Evolutionary conservation across 2,113 vertebrate genomes (phyloP).

Genomic region (Aspidoscelis tigris): DNA sequence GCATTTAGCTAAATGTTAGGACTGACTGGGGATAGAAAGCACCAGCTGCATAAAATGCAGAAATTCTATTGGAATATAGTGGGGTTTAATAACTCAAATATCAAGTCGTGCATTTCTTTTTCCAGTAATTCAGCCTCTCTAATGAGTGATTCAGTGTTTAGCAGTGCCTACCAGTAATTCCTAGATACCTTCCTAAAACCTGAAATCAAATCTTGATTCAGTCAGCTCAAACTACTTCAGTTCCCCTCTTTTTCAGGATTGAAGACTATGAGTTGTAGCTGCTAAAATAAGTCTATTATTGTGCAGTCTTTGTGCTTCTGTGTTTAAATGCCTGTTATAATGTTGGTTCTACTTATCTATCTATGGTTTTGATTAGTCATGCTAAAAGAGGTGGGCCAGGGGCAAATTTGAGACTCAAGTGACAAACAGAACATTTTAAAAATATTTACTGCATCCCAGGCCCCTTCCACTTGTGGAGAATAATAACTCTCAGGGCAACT

Average conservation of each 20-base stretch:
- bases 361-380: too few species aligned
- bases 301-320: background rate
- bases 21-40: background rate
- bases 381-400: too few species aligned
- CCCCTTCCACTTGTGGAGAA: too few species aligned
- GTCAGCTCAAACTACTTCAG: background rate
- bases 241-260: background rate
- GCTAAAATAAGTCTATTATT: background rate
- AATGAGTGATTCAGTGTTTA: background rate
- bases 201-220: background rate
- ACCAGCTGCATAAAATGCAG: background rate
- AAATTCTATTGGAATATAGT: background rate
- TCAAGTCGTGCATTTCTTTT: background rate
- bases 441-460: too few species aligned
- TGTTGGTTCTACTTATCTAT: background rate
- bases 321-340: background rate
- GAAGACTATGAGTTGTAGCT: background rate
- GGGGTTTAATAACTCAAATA: background rate
- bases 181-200: background rate
- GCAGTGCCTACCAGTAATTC: background rate
- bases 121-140: background rate
- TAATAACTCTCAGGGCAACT: too few species aligned
- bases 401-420: too few species aligned
- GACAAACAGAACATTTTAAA: too few species aligned
- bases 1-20: background rate